Evolutionary conservation across 2,797 vertebrate genomes (phyloP).

Genomic region (Pseudocheirus occidentalis): DNA sequence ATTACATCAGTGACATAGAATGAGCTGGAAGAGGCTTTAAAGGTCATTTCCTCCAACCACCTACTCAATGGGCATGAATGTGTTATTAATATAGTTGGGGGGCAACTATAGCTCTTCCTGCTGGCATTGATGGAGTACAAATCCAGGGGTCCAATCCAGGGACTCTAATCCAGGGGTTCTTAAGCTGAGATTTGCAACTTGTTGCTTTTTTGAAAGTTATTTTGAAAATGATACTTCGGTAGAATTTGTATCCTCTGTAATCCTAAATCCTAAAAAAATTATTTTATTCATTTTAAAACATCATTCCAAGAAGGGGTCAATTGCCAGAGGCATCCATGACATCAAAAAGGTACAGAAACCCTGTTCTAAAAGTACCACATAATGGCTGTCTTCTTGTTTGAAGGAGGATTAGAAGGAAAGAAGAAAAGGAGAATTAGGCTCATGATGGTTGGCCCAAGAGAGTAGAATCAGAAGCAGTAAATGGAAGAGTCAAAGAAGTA

Average conservation of each 20-base stretch:
- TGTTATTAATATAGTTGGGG: not conserved
- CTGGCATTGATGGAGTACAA: not conserved
- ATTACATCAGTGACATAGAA: not conserved
- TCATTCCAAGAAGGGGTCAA: not conserved
- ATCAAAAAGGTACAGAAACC: not conserved
- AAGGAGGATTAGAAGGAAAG: not conserved
- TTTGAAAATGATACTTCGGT: not conserved
- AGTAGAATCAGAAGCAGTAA: not conserved
- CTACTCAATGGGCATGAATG: not conserved
- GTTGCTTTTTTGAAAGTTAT: not conserved
- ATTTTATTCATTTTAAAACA: not conserved
- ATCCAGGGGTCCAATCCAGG: not conserved
- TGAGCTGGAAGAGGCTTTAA: not conserved
- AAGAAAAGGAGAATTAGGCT: not conserved
- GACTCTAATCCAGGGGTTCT: not conserved
- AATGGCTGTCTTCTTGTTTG: not conserved
- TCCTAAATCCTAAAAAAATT: no score
- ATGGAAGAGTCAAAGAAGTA: not conserved
- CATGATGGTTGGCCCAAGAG: not conserved
- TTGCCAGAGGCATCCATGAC: not conserved
- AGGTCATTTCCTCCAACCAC: not conserved
- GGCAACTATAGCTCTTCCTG: not conserved
- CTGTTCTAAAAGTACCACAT: not conserved
- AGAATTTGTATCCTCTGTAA: not conserved
- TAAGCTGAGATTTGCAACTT: not conserved